phyloP scores from a whole-genome alignment of 2,797 vertebrate genomes.

The Dicrostonyx torquatus region DNA sequence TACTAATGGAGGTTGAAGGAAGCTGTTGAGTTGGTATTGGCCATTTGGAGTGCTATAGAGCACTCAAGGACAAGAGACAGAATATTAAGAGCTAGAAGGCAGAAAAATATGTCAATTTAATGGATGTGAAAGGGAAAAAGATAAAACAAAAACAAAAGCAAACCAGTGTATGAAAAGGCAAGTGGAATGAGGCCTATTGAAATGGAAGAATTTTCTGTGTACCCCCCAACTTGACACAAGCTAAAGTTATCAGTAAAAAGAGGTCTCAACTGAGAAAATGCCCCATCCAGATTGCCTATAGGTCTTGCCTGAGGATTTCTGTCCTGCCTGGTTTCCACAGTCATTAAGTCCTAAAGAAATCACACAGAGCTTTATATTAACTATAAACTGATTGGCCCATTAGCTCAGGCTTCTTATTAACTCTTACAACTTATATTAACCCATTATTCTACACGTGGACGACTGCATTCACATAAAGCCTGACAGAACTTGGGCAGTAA shows the following conservation, averaged over 20 bases:
- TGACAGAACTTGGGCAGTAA: too few species aligned
- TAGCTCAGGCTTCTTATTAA: too few species aligned
- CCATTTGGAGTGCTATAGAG: not conserved
- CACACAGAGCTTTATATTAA: too few species aligned
- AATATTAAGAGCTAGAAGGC: not conserved
- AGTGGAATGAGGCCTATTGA: not conserved
- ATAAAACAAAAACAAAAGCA: not conserved
- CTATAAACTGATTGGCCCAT: too few species aligned
- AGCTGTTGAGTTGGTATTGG: not conserved
- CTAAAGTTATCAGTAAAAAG: not conserved
- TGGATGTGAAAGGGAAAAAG: not conserved
- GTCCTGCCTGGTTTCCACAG: too few species aligned
- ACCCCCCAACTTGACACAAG: not conserved
- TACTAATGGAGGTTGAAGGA: not conserved
- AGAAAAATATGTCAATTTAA: not conserved
- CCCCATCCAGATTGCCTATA: too few species aligned
- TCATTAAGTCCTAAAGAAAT: too few species aligned
- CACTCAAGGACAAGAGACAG: not conserved
- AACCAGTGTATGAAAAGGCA: not conserved
- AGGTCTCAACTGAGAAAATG: not conserved
- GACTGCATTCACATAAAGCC: too few species aligned
- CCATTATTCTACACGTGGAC: too few species aligned
- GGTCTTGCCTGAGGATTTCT: too few species aligned
- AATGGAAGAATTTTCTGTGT: not conserved
- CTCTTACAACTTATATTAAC: too few species aligned